These are phyloP conservation scores for Spermophilus dauricus DNA, from an alignment of 2,113 vertebrate species.

Conservation along the genomic window DNA sequence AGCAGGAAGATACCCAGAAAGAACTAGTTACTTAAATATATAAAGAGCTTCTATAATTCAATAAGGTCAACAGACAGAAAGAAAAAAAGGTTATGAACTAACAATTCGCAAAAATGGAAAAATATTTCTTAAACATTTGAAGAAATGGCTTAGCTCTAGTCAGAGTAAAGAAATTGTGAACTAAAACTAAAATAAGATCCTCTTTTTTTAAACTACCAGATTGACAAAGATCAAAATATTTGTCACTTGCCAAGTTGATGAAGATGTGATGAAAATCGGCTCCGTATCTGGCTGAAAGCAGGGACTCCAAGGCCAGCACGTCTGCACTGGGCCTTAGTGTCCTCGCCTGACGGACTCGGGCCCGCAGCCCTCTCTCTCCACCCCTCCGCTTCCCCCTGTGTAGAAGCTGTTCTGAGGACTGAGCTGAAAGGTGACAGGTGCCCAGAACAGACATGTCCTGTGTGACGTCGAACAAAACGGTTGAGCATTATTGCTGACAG, in stretches of 20 bases:
- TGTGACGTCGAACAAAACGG: not conserved
- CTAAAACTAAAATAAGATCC: not conserved
- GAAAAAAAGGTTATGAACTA: not conserved
- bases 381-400: not conserved
- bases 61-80: not conserved
- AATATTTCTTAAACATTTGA: not conserved
- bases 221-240: not conserved
- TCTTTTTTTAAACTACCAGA: not conserved
- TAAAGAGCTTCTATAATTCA: not conserved
- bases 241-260: fast-evolving
- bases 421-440: not conserved
- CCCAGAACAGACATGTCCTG: no score
- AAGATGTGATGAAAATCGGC: no score
- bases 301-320: not conserved
- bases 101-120: not conserved
- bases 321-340: not conserved
- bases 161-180: not conserved
- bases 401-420: no score
- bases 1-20: not conserved
- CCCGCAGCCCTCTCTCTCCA: not conserved
- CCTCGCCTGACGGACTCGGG: no score
- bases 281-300: not conserved
- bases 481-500: not conserved
- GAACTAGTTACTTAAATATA: not conserved
- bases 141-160: not conserved